Base-by-base conservation (phyloP, 2,888 invertebrate genomes). In the Leucania comma region DNA sequence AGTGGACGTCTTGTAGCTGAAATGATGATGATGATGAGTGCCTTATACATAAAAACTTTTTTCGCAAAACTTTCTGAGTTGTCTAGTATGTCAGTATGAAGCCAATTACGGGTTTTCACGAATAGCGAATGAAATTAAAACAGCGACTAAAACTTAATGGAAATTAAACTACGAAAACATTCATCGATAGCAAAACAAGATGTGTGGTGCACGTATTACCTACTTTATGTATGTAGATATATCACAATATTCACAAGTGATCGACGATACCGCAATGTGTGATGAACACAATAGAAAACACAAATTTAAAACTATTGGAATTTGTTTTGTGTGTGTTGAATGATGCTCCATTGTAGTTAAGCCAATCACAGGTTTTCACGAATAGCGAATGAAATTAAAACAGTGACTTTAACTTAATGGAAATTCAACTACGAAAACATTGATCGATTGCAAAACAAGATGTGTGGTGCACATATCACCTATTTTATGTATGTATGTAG, bases 261-360 rank as follows among this genome's bases (percentile, higher is more conserved):
- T 70, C n/a, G 20, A 68, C 17, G 26, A 53, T 51, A 51, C 50
- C 3, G 22, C 20, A 56, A 48, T 20, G 12, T 24, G 51, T 22
- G 42, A 26, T 26, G 10, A 46, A 35, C 20, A 35, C 53, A 62
- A 63, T 35, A 29, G 22, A 46, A 26, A 35, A 20, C 22, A 32
- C 14, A 53, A 42, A 46, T 74, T 9, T 35, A 14, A 46, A 71
- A 35, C 17, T 17, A 48, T 63, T 74, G 46, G 29, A 67, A 53
- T 75, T 57, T 22, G 46, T 66, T 14, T 54, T 51, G 46, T 29
- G 38, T 38, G 26, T 38, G 48, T 68, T 60, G 54, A 59, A 50
- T 48, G 26, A 22, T 60, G 42, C 32, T 42, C 24, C 6, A 26
- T 72, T 58, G 26, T 75, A 46, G 17, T 46, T 65, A n/a, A n/a